Evolutionary conservation across 2,888 invertebrate species (phyloP).

Genomic region (Notodonta ziczac): DNA sequence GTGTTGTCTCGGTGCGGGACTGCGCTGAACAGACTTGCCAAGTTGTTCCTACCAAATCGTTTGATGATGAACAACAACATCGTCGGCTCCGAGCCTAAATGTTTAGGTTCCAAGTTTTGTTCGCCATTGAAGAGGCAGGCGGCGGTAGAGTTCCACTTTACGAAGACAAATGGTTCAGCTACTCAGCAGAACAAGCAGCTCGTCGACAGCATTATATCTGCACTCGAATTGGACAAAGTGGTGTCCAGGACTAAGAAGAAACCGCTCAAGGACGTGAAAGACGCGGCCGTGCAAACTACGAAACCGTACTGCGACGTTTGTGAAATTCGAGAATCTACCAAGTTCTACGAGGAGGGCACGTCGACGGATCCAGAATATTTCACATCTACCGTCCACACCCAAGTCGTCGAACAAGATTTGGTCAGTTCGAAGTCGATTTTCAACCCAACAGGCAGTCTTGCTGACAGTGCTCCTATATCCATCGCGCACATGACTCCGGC

Average conservation of each 20-base stretch:
- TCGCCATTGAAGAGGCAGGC: conserved; percentile 75
- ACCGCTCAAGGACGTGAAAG: conserved; percentile 56
- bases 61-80: conserved; percentile 60
- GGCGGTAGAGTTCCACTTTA: conserved; percentile 66
- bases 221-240: conserved; percentile 62
- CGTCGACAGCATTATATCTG: conserved; percentile 66
- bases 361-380: conserved; percentile 61
- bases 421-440: conserved; percentile 70
- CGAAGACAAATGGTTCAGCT: conserved; percentile 49
- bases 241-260: conserved; percentile 64
- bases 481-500: conserved; percentile 78
- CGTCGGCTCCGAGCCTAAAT: conserved; percentile 52
- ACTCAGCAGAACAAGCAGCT: conserved; percentile 69
- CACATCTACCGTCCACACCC: conserved; percentile 66
- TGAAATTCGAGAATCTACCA: conserved; percentile 66
- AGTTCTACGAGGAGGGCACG: conserved; percentile 48
- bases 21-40: conserved; percentile 61
- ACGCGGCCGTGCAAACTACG: conserved; percentile 70
- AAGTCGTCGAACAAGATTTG: conserved; percentile 75
- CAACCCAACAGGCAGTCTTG: conserved; percentile 65
- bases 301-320: conserved; percentile 72
- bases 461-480: conserved; percentile 67
- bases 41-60: conserved; percentile 64
- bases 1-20: conserved; percentile 72
- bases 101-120: conserved; percentile 60